phyloP scores from a whole-genome alignment of 1,140 invertebrate species.

The Liolophura sinensis region DNA sequence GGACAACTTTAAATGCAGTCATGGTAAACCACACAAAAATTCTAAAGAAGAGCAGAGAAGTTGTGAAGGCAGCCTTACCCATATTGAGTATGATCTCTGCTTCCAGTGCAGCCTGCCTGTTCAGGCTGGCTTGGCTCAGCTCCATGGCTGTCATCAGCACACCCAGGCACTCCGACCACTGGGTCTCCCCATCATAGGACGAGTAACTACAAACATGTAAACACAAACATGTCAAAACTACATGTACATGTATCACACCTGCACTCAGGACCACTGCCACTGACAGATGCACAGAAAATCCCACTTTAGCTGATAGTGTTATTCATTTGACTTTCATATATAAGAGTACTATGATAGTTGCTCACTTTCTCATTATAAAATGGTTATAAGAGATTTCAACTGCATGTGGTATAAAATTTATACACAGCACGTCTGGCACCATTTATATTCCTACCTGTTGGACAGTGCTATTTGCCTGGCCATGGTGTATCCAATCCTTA shows the following conservation, averaged over 20 bases:
- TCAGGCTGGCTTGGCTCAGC: slow-evolving; percentile 37
- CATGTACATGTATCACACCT: neutral
- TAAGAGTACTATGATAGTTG: too few species aligned
- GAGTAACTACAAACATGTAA: neutral
- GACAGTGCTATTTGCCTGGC: slow-evolving; percentile 41
- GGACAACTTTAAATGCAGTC: neutral
- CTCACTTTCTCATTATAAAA: too few species aligned
- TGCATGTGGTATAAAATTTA: too few species aligned
- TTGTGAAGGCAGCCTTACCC: slow-evolving; percentile 27
- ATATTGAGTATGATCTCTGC: slow-evolving; percentile 52
- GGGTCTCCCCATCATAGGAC: slow-evolving; percentile 18
- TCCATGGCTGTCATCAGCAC: slow-evolving; percentile 50
- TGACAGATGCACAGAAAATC: too few species aligned
- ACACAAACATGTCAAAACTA: neutral
- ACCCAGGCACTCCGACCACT: slow-evolving; percentile 42
- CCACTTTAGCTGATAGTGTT: too few species aligned
- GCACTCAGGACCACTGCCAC: neutral
- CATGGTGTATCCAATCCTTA: slow-evolving; percentile 51
- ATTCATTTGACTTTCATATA: too few species aligned
- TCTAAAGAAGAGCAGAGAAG: neutral
- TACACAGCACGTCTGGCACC: neutral
- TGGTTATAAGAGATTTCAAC: too few species aligned
- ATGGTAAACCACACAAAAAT: neutral
- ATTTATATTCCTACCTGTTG: slow-evolving; percentile 32
- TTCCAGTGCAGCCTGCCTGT: slow-evolving; percentile 41